Conservation (phyloP, 2,888 invertebrate genomes). For the Tenthredo mesomela region DNA sequence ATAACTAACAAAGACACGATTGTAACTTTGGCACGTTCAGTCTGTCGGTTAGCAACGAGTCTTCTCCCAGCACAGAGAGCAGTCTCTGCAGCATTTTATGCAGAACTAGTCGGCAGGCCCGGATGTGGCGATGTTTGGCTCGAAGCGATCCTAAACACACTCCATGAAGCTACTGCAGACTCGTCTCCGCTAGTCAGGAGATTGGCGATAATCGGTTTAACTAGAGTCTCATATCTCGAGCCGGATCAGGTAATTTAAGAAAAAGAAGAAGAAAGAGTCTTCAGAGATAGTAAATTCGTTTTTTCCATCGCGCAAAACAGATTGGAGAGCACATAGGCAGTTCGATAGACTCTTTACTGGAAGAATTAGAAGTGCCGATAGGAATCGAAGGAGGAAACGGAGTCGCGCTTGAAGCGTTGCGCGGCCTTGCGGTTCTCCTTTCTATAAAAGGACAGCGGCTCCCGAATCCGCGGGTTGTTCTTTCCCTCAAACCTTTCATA, state of each 20-base stretch:
- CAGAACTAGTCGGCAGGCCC: slow-evolving; percentile 69
- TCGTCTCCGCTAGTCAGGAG: slow-evolving; percentile 72
- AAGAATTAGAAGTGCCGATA: slow-evolving; percentile 71
- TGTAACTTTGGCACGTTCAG: slow-evolving; percentile 63
- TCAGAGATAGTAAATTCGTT: slow-evolving; percentile 3
- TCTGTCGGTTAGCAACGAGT: slow-evolving; percentile 69
- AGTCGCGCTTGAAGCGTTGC: slow-evolving; percentile 71
- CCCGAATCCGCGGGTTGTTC: slow-evolving; percentile 70
- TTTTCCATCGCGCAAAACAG: slow-evolving; percentile 57
- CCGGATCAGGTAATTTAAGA: slow-evolving; percentile 61
- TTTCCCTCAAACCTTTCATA: slow-evolving; percentile 73
- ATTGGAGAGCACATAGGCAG: slow-evolving; percentile 71
- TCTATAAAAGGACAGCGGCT: slow-evolving; percentile 66
- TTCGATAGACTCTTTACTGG: slow-evolving; percentile 69
- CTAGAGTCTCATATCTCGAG: slow-evolving; percentile 69
- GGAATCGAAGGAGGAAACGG: slow-evolving; percentile 68
- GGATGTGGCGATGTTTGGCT: slow-evolving; percentile 69
- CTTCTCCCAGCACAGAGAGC: slow-evolving; percentile 69
- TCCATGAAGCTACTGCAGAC: slow-evolving; percentile 71
- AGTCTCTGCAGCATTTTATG: slow-evolving; percentile 68
- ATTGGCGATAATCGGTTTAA: slow-evolving; percentile 70
- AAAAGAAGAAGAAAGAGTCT: not conserved
- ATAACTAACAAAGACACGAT: slow-evolving; percentile 60
- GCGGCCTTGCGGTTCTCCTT: slow-evolving; percentile 69
- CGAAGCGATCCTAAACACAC: slow-evolving; percentile 70